A percentile compares a stretch with the other conserved stretches of the same genome.
These are phyloP conservation scores for Resseliella maxima DNA, from an alignment of 2,888 invertebrate species.

Conservation along the genomic window DNA sequence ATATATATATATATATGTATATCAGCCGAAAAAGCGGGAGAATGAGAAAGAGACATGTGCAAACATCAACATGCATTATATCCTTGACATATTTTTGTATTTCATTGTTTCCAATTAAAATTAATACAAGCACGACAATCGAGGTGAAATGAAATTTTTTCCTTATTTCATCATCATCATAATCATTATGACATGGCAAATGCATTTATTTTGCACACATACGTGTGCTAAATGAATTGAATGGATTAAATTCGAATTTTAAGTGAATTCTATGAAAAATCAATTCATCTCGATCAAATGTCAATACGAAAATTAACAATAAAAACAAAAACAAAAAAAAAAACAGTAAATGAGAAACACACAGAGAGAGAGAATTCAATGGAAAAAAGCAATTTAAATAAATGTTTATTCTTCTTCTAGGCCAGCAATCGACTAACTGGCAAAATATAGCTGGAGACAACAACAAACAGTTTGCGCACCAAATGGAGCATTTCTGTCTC, in stretches of 20 bases:
- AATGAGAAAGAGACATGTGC: neutral
- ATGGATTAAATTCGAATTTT: too few relatives aligned
- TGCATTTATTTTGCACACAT: neutral
- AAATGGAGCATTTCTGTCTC: neutral
- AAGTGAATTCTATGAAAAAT: too few relatives aligned
- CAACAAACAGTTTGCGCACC: neutral
- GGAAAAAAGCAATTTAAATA: neutral
- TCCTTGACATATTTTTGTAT: slow-evolving; percentile 29
- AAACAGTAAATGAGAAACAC: too few relatives aligned
- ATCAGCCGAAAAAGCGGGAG: neutral
- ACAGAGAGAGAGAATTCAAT: too few relatives aligned
- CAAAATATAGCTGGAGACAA: too few relatives aligned
- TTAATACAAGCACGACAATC: slow-evolving; percentile 9
- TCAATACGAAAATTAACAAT: too few relatives aligned
- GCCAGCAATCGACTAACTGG: too few relatives aligned
- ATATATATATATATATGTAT: neutral
- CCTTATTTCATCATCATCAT: neutral
- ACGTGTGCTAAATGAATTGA: neutral
- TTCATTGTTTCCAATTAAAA: slow-evolving; percentile 20
- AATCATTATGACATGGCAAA: neutral
- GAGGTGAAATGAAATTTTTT: slow-evolving; percentile 35
- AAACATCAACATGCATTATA: neutral
- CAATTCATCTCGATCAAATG: too few relatives aligned
- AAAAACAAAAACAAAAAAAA: too few relatives aligned
- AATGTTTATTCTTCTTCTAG: neutral